Evolutionary conservation across 2,797 vertebrate genomes (phyloP).

Genomic region (Neostethus bicornis): DNA sequence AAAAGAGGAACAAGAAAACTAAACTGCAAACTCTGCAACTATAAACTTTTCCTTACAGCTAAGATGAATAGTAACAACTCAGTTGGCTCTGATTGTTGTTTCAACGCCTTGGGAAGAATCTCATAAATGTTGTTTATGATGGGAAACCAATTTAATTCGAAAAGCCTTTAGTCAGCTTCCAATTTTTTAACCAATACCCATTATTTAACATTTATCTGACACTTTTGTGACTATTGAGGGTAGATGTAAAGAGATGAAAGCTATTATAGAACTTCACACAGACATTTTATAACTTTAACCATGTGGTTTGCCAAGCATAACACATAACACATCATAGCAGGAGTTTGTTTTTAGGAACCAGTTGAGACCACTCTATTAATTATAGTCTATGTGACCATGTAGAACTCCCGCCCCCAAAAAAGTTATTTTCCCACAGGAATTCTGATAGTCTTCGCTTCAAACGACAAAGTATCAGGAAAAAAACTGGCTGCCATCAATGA

Average conservation of each 20-base stretch:
- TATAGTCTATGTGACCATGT: slow-evolving; percentile 8
- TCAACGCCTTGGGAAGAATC: background rate
- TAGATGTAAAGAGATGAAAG: slow-evolving; percentile 1
- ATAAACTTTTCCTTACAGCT: background rate
- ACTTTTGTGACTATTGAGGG: background rate
- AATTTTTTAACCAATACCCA: too few species aligned
- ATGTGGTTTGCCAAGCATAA: background rate
- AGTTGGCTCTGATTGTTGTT: background rate
- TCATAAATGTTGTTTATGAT: background rate
- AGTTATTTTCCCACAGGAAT: background rate
- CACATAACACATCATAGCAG: slow-evolving; percentile 1
- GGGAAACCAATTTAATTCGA: background rate
- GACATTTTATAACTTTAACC: background rate
- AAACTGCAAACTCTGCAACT: background rate
- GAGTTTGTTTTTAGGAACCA: slow-evolving; percentile 22
- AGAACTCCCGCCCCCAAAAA: slow-evolving; percentile 15
- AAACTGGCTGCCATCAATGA: slow-evolving; percentile 1
- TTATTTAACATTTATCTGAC: background rate
- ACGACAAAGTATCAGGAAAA: slow-evolving; percentile 19
- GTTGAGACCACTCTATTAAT: slow-evolving; percentile 22
- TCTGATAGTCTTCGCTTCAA: slow-evolving; percentile 23
- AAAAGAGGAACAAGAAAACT: background rate
- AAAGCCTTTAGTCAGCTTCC: background rate
- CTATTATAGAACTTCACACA: slow-evolving; percentile 3
- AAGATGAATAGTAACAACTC: background rate